These are phyloP conservation scores for Pseudochirops cupreus DNA, from an alignment of 2,797 vertebrate genomes.

Conservation along the genomic window DNA sequence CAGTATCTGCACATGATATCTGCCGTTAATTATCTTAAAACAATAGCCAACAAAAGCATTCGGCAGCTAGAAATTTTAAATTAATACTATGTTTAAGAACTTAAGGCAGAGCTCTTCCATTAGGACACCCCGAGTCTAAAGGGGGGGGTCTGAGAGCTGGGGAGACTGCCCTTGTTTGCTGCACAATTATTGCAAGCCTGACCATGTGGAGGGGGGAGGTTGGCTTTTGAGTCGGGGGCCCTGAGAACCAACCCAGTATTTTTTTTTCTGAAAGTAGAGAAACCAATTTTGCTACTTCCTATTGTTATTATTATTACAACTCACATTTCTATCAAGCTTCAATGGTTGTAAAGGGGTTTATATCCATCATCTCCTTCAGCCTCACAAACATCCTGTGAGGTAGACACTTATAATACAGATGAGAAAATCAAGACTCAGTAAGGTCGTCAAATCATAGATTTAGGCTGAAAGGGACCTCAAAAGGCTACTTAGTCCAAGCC, in stretches of 20 bases:
- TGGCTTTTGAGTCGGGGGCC: neutral
- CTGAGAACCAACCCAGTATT: neutral
- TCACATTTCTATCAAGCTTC: neutral
- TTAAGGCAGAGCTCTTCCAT: slow-evolving; percentile 43
- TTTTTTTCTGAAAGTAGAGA: neutral
- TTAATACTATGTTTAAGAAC: slow-evolving; percentile 56
- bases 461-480: neutral
- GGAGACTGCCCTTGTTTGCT: slow-evolving; percentile 58
- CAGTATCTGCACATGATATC: slow-evolving; percentile 60
- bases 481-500: neutral
- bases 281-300: neutral
- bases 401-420: neutral
- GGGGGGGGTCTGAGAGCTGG: neutral
- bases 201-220: neutral
- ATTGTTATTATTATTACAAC: neutral
- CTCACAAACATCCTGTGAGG: neutral
- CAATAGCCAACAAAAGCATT: slow-evolving; percentile 58
- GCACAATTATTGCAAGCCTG: slow-evolving; percentile 41
- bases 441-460: neutral
- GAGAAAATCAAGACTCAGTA: neutral
- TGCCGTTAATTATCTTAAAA: slow-evolving; percentile 67
- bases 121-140: neutral
- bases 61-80: slow-evolving; percentile 63
- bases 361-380: neutral
- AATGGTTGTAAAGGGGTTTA: neutral